Evolutionary conservation across 2,888 invertebrate genomes (phyloP).

Genomic region (Drosophila subsilvestris): DNA sequence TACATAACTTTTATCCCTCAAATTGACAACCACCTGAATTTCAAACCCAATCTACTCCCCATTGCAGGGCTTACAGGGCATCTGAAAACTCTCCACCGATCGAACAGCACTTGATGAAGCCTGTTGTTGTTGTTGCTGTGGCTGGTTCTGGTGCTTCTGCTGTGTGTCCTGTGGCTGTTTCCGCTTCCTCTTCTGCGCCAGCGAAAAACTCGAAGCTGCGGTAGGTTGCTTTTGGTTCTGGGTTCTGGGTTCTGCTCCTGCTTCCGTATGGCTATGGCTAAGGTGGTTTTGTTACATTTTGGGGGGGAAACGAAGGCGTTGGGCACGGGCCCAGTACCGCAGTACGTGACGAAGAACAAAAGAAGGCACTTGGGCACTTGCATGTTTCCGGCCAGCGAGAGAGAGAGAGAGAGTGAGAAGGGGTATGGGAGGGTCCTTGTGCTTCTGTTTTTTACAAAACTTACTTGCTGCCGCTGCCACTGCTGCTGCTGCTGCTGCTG

Average conservation of each 20-base stretch:
- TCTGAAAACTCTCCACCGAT: constrained; percentile 56
- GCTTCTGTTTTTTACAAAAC: constrained; percentile 22
- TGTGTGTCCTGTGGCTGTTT: constrained; percentile 63
- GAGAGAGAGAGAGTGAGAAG: not conserved
- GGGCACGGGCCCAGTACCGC: constrained; percentile 68
- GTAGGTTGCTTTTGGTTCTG: constrained; percentile 27
- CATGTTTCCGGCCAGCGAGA: constrained; percentile 64
- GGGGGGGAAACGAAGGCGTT: not conserved
- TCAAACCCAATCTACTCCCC: not conserved
- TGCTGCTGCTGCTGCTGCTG: constrained; percentile 51
- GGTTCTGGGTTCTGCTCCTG: not conserved
- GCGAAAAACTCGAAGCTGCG: constrained; percentile 45
- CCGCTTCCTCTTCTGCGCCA: constrained; percentile 63
- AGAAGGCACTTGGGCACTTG: constrained; percentile 82
- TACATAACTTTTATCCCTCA: not conserved
- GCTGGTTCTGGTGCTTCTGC: constrained; percentile 41
- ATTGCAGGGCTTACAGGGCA: not conserved
- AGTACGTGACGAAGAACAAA: constrained; percentile 83
- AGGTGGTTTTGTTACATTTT: constrained; percentile 51
- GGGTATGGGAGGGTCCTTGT: constrained; percentile 7
- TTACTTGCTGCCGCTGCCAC: constrained; percentile 44
- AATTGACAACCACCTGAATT: not conserved
- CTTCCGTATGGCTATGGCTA: constrained; percentile 4
- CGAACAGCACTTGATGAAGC: constrained; percentile 62
- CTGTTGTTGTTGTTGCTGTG: constrained; percentile 34